phyloP scores from a whole-genome alignment of 2,888 invertebrate species.

The Meteorus cinctellus region DNA sequence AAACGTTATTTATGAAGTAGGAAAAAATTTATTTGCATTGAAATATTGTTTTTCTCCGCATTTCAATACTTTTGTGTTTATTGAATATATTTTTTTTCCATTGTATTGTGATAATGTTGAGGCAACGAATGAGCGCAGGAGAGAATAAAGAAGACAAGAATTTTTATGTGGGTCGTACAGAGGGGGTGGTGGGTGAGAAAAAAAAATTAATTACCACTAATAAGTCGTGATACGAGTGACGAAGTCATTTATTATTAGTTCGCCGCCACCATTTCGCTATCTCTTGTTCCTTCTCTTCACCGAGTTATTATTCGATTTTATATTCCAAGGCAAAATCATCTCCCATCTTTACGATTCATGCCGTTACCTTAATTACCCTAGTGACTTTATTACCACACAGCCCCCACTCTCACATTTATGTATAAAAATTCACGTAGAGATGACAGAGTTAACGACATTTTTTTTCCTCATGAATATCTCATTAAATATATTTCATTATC shows the following conservation, averaged over 20 bases:
- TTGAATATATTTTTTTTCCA: too few species aligned
- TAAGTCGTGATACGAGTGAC: slow-evolving; percentile 1
- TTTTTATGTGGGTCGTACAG: too few species aligned
- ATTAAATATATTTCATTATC: neutral
- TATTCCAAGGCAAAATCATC: neutral
- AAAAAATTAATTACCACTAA: slow-evolving; percentile 3
- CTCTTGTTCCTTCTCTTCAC: neutral
- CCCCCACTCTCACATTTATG: neutral
- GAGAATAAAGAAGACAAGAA: too few species aligned
- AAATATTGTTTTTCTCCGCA: too few species aligned
- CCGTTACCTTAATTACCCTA: slow-evolving; percentile 3
- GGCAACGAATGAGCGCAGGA: too few species aligned
- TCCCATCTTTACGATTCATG: slow-evolving; percentile 1
- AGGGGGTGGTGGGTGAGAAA: neutral
- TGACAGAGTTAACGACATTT: neutral
- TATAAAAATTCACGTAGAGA: neutral
- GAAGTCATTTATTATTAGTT: slow-evolving; percentile 7
- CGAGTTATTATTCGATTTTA: slow-evolving; percentile 7
- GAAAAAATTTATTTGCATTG: too few species aligned
- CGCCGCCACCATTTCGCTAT: neutral
- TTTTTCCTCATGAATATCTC: neutral
- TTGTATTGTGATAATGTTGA: too few species aligned
- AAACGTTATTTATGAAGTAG: too few species aligned
- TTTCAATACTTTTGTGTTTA: too few species aligned
- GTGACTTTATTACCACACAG: slow-evolving; percentile 2